Evolutionary conservation across 2,113 vertebrate genomes (phyloP).

Genomic region (Cebidichthys violaceus): DNA sequence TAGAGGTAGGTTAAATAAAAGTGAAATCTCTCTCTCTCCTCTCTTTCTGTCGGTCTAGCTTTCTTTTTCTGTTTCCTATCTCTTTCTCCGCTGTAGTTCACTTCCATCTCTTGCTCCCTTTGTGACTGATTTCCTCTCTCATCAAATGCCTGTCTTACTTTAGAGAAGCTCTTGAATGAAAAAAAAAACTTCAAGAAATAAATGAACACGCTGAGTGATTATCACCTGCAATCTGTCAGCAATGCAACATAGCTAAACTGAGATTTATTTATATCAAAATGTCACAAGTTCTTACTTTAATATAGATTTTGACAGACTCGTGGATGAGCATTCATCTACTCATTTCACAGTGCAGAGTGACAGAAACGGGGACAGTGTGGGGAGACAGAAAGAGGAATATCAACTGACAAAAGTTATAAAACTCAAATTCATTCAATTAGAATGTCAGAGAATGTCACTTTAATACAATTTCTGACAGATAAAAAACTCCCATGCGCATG

Average conservation of each 20-base stretch:
- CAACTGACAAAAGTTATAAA: constrained; percentile 34
- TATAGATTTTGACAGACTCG: constrained; percentile 34
- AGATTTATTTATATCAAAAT: constrained; percentile 42
- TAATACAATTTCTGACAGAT: constrained; percentile 6
- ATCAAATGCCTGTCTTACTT: not conserved
- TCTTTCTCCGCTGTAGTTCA: not conserved
- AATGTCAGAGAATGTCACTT: constrained; percentile 34
- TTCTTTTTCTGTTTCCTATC: not conserved
- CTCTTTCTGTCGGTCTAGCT: constrained; percentile 8
- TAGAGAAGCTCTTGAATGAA: not conserved
- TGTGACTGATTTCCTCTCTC: not conserved
- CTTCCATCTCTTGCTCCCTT: not conserved
- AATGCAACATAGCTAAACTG: constrained; percentile 1
- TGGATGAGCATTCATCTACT: constrained; percentile 6
- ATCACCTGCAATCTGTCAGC: constrained; percentile 13
- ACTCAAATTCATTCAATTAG: constrained; percentile 34
- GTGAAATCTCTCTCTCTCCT: not conserved
- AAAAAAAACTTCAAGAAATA: not conserved
- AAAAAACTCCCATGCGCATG: constrained; percentile 9
- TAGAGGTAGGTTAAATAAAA: constrained; percentile 39
- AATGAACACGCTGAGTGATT: not conserved
- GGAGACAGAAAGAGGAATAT: not conserved
- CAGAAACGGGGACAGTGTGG: not conserved
- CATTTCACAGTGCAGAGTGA: constrained; percentile 28
- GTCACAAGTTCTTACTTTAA: constrained; percentile 26